These are phyloP conservation scores for Mallateleia sp. DNA, from an alignment of 2,888 invertebrate genomes.

Conservation along the genomic window DNA sequence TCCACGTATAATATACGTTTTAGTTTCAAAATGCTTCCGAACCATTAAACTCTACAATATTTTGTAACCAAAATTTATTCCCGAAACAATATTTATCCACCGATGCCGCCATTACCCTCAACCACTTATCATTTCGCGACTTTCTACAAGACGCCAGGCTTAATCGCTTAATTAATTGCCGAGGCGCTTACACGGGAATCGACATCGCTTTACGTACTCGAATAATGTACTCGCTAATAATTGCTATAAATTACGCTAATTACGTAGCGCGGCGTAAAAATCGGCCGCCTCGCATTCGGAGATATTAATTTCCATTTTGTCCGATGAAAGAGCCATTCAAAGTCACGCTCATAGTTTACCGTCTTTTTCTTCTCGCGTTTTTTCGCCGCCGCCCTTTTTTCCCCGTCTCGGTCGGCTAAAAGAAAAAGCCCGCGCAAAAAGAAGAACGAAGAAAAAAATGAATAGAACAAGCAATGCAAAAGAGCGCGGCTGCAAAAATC, in stretches of 20 bases:
- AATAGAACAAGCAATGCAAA: constrained; percentile 65
- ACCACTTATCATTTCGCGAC: constrained; percentile 56
- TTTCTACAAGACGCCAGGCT: constrained; percentile 64
- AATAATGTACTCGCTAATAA: constrained; percentile 50
- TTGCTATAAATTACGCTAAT: constrained; percentile 72
- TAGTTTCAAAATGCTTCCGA: too few species aligned
- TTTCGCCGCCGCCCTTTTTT: neutral
- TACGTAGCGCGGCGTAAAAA: constrained; percentile 40
- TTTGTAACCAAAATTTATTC: neutral
- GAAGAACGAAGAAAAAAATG: constrained; percentile 41
- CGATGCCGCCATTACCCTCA: too few species aligned
- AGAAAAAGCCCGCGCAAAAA: neutral
- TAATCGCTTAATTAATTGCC: constrained; percentile 74
- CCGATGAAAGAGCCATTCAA: constrained; percentile 37
- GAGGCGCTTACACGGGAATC: constrained; percentile 51
- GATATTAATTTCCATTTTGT: constrained; percentile 67
- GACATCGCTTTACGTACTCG: constrained; percentile 48
- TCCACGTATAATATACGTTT: too few species aligned
- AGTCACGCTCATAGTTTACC: constrained; percentile 17
- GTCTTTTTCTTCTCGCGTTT: neutral
- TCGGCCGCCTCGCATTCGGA: constrained; percentile 21
- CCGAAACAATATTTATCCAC: too few species aligned
- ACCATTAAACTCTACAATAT: too few species aligned
- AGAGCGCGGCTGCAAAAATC: constrained; percentile 51
- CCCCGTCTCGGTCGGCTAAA: neutral